Evolutionary conservation across 2,888 invertebrate genomes (phyloP).

Genomic region (Metacarcinus magister): DNA sequence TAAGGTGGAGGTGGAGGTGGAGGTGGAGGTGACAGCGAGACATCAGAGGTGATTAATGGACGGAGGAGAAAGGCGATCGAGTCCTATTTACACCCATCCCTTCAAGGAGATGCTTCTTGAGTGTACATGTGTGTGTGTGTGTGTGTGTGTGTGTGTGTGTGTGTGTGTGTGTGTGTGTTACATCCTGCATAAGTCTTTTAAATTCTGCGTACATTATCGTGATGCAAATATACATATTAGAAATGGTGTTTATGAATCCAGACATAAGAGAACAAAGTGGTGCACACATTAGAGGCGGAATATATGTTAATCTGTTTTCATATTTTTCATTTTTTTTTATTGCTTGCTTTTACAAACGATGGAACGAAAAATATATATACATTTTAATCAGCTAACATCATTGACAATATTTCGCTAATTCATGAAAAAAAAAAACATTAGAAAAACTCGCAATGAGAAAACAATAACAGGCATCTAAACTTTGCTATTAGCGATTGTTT

Average conservation of each 20-base stretch:
- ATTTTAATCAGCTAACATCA: neutral
- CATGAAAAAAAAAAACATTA: neutral
- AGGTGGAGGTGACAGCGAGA: neutral
- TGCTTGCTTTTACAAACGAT: neutral
- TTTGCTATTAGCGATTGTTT: neutral
- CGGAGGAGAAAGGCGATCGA: neutral
- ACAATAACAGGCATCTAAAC: neutral
- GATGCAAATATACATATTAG: neutral
- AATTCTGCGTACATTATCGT: neutral
- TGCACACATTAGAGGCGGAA: neutral
- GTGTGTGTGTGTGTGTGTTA: conserved; percentile 22
- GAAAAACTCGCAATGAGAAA: neutral
- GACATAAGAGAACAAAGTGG: neutral
- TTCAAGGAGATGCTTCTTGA: neutral
- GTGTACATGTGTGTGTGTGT: neutral
- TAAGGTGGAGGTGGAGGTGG: neutral
- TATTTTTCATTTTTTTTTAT: neutral
- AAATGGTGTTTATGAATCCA: neutral
- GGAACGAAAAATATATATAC: neutral
- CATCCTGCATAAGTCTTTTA: neutral
- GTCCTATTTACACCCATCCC: neutral
- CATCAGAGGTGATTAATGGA: neutral
- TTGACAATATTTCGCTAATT: neutral
- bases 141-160: conserved; percentile 38
- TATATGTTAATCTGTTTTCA: neutral